Evolutionary conservation across 2,888 invertebrate genomes (phyloP).

Genomic region (Cepaea hortensis): DNA sequence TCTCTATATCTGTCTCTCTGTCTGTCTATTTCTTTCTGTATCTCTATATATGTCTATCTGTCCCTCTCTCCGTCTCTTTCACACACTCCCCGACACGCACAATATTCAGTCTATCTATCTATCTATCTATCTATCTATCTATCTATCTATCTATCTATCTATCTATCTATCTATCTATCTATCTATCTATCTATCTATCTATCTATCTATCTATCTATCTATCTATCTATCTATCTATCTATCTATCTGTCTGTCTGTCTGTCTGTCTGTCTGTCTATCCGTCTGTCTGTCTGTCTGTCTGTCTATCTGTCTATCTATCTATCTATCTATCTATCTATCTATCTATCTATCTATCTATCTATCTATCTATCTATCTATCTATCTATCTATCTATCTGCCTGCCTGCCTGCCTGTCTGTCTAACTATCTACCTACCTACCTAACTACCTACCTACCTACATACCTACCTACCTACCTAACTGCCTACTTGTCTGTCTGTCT

Average conservation of each 20-base stretch:
- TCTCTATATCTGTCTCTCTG: neutral
- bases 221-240: neutral
- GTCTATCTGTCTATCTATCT: no score
- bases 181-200: slow-evolving; percentile 31
- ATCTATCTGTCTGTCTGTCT: no score
- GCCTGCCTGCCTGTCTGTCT: no score
- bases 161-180: slow-evolving; percentile 31
- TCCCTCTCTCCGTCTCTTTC: slow-evolving; percentile 7
- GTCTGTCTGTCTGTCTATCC: no score
- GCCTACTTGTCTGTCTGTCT: no score
- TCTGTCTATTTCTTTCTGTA: neutral
- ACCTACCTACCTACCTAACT: no score
- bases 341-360: slow-evolving; percentile 31
- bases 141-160: slow-evolving; percentile 31
- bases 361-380: slow-evolving; percentile 31
- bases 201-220: slow-evolving; percentile 26
- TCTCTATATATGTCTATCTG: slow-evolving; percentile 16
- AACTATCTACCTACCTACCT: no score
- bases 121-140: slow-evolving; percentile 31
- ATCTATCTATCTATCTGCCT: slow-evolving; percentile 28
- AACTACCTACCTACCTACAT: no score
- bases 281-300: no score
- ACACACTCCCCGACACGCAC: no score
- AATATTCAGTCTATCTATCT: neutral
- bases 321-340: slow-evolving; percentile 25